Evolutionary conservation across 2,797 vertebrate species (phyloP).

Genomic region (Acanthis flammea): DNA sequence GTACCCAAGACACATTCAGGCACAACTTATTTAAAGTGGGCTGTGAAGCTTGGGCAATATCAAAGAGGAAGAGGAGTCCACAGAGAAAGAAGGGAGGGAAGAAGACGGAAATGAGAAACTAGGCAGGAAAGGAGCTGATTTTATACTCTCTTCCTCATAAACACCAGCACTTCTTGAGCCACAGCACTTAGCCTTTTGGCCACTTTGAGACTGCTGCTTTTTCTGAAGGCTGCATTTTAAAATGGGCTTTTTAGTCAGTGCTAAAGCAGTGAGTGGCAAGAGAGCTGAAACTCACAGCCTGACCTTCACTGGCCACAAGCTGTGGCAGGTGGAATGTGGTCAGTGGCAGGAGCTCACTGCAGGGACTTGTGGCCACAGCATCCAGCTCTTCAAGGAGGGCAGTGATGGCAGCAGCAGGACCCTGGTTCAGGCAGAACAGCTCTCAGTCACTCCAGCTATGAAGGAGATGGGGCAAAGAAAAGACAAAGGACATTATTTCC

Average conservation of each 20-base stretch:
- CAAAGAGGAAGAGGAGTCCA: neutral
- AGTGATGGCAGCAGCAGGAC: neutral
- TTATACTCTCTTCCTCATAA: neutral
- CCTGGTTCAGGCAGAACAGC: neutral
- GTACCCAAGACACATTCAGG: neutral
- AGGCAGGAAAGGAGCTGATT: neutral
- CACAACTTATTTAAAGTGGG: neutral
- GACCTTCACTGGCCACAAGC: neutral
- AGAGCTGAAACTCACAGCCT: neutral
- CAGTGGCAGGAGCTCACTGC: neutral
- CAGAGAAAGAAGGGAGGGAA: neutral
- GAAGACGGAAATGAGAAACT: neutral
- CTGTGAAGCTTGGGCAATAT: neutral
- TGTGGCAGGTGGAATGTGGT: rapidly evolving
- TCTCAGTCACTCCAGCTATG: neutral
- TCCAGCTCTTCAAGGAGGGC: neutral
- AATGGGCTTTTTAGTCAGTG: neutral
- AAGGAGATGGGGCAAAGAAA: neutral
- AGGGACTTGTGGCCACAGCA: rapidly evolving
- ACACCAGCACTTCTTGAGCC: neutral
- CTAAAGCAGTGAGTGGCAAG: neutral
- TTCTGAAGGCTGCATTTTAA: neutral
- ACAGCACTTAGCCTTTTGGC: neutral
- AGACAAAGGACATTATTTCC: neutral
- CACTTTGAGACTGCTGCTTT: neutral